Evolutionary conservation across 2,888 invertebrate species (phyloP).

Genomic region (Leptothorax acervorum): DNA sequence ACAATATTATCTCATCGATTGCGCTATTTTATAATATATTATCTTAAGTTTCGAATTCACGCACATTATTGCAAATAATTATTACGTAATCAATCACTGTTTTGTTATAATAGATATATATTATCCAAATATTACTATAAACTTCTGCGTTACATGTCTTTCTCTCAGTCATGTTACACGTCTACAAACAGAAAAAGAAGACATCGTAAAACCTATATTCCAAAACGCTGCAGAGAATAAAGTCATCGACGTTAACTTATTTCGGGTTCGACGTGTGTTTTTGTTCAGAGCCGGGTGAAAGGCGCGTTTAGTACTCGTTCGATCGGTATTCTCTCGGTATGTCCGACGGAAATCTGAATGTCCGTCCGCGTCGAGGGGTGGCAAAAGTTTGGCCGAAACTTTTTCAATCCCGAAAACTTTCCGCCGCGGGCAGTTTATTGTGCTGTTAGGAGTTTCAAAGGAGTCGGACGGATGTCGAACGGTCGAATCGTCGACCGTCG

Average conservation of each 20-base stretch:
- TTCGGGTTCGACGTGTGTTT: slow-evolving; percentile 27
- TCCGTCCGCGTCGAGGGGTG: slow-evolving; percentile 66
- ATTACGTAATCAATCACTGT: not conserved
- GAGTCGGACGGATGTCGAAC: slow-evolving; percentile 72
- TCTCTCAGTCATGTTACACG: not conserved
- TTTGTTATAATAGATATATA: not conserved
- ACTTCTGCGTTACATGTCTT: not conserved
- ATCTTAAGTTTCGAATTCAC: not conserved
- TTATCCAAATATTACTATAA: not conserved
- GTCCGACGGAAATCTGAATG: slow-evolving; percentile 79
- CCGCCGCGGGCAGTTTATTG: slow-evolving; percentile 78
- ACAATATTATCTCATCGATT: not conserved
- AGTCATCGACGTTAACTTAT: slow-evolving; percentile 37
- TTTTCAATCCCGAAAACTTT: slow-evolving; percentile 83
- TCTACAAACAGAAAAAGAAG: not conserved
- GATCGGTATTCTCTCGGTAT: slow-evolving; percentile 72
- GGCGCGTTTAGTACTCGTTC: slow-evolving; percentile 67
- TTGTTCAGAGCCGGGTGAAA: slow-evolving; percentile 53
- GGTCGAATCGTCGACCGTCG: slow-evolving; percentile 59
- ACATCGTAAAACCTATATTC: not conserved
- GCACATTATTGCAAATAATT: not conserved
- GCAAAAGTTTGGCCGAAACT: slow-evolving; percentile 78
- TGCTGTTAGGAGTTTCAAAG: slow-evolving; percentile 78
- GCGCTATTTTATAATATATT: not conserved
- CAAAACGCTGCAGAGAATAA: not conserved